Evolutionary conservation across 1,140 invertebrate species (phyloP), one percentile per base, ranked within the genome.

Genomic region (Solenopsis invicta): DNA sequence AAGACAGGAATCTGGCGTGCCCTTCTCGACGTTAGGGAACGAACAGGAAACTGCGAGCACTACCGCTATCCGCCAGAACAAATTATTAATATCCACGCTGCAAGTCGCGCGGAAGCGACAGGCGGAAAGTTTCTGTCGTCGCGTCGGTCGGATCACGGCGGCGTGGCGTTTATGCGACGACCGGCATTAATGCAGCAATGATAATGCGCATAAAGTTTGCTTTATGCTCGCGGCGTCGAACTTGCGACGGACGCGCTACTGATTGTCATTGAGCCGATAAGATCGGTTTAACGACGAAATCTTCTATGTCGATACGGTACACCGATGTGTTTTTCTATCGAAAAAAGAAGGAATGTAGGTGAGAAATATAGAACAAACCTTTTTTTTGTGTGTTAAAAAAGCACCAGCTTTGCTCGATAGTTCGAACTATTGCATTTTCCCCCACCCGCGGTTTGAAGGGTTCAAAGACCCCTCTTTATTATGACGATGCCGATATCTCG

Each of bases 391-490:
- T 34, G 64, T 77, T 48, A 37, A 52, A 62, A 61, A 59, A 76
- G 2, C 48, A 56, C 72, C 18, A 72, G 69, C 16, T 52, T 75
- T 50, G 61, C 37, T 54, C 78, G 75, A 90, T 87, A 88, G 85
- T 75, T 61, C 18, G 66, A 87, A 41, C 86, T 89, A 87, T 89
- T 89, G 75, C 88, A 71, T 89, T 84, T 67, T n/a, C n/a, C 29
- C 45, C 24, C 24, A 10, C 29, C 24, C 48, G 21, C 34, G 69
- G n/a, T 59, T 12, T 37, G n/a, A 4, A 8, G 71, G 50, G 85
- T 89, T 91, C 81, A 88, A 91, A 82, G 86, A 85, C 88, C 86
- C 45, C 86, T 69, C 86, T 91, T 91, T 91, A 91, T 89, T 88
- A 91, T 82, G 89, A 87, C 85, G 84, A 66, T 61, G 69, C 89